phyloP scores from a whole-genome alignment of 1,140 invertebrate genomes.

The Tribolium castaneum region DNA sequence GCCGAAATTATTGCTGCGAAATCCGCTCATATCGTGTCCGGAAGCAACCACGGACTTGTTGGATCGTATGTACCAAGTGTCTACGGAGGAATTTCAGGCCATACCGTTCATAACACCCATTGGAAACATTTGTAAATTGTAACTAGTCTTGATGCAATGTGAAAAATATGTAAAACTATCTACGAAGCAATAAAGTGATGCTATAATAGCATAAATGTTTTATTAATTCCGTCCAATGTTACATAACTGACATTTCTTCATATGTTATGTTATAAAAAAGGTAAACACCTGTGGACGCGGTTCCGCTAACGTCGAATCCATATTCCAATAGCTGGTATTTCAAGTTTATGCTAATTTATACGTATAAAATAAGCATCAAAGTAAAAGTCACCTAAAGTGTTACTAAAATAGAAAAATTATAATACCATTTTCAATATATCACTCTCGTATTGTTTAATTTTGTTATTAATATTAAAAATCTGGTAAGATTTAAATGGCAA shows the following conservation, averaged over 20 bases:
- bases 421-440: not conserved
- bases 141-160: slow-evolving; percentile 11
- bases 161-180: not conserved
- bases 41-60: slow-evolving; percentile 8
- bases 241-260: not conserved
- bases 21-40: not conserved
- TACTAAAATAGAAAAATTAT: not conserved
- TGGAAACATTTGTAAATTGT: slow-evolving; percentile 21
- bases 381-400: not conserved
- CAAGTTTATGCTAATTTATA: not conserved
- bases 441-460: not conserved
- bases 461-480: no score
- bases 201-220: not conserved
- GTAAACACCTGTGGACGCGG: not conserved
- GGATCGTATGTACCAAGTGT: slow-evolving; percentile 46
- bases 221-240: not conserved
- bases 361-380: not conserved
- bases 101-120: not conserved
- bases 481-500: no score
- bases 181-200: slow-evolving; percentile 12
- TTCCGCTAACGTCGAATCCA: not conserved
- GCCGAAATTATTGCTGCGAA: not conserved
- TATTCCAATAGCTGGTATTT: not conserved
- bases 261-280: slow-evolving; percentile 2
- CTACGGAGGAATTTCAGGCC: slow-evolving; percentile 33